Evolutionary conservation across 2,113 vertebrate genomes (phyloP).

Genomic region (Paracanthobrama guichenoti): DNA sequence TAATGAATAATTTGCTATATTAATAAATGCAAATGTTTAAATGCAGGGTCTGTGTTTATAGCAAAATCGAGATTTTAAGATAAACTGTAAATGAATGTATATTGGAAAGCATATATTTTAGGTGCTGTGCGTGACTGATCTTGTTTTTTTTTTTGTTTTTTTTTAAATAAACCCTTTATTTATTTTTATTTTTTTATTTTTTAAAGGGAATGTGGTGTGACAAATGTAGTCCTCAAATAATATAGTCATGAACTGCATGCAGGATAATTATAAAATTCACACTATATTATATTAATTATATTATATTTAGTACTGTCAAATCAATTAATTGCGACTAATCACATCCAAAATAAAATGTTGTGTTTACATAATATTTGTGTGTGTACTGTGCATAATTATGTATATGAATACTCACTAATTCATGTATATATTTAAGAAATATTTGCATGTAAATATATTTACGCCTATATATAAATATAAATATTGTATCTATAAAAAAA

Average conservation of each 20-base stretch:
- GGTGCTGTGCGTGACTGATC: not conserved
- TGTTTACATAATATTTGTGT: too few species aligned
- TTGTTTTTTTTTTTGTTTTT: too few species aligned
- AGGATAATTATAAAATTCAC: not conserved
- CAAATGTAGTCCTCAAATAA: not conserved
- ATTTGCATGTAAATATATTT: too few species aligned
- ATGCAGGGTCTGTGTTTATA: not conserved
- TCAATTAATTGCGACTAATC: too few species aligned
- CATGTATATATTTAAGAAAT: too few species aligned
- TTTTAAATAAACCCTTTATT: not conserved
- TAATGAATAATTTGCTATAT: slow-evolving; percentile 3
- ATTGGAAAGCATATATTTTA: not conserved
- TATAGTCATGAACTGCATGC: not conserved
- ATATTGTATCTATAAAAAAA: too few species aligned
- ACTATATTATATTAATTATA: not conserved
- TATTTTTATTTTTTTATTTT: too few species aligned
- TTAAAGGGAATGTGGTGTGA: not conserved
- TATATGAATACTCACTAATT: too few species aligned
- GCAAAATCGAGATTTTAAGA: not conserved
- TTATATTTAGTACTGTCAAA: not conserved
- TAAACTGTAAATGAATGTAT: not conserved
- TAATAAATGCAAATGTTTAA: not conserved
- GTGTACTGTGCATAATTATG: too few species aligned
- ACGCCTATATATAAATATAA: too few species aligned
- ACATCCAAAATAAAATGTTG: too few species aligned